phyloP scores from a whole-genome alignment of 1,140 invertebrate genomes.

The Antheraea mylitta region DNA sequence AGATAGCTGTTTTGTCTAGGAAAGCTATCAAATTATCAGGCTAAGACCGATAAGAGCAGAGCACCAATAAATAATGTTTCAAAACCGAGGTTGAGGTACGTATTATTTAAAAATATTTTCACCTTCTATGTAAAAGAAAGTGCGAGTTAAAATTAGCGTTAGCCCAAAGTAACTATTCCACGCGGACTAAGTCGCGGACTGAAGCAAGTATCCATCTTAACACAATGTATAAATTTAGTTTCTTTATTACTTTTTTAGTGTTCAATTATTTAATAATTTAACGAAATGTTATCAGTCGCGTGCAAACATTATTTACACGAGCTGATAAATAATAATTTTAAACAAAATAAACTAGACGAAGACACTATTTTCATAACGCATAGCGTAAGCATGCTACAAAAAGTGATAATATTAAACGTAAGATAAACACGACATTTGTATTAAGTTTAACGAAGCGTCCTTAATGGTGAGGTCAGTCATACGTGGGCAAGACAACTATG shows the following conservation, averaged over 20 bases:
- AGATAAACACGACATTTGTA: slow-evolving; percentile 39
- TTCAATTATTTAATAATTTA: slow-evolving; percentile 2
- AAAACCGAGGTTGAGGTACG: too few species aligned
- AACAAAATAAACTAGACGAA: not conserved
- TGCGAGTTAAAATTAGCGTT: not conserved
- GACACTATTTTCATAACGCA: not conserved
- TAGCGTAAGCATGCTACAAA: slow-evolving; percentile 19
- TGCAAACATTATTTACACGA: slow-evolving; percentile 1
- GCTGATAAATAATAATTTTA: not conserved
- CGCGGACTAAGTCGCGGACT: too few species aligned
- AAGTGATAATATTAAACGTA: slow-evolving; percentile 33
- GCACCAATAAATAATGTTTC: too few species aligned
- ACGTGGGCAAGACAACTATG: slow-evolving; percentile 13
- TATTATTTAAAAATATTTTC: too few species aligned
- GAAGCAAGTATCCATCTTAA: not conserved
- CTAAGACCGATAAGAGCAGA: too few species aligned
- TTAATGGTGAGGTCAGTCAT: slow-evolving; percentile 22
- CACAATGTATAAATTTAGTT: slow-evolving; percentile 8
- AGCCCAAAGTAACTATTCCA: too few species aligned
- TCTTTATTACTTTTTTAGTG: not conserved
- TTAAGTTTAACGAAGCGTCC: slow-evolving; percentile 16
- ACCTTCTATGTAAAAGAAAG: too few species aligned
- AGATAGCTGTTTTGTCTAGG: too few species aligned
- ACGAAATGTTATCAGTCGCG: not conserved
- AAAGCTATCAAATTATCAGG: too few species aligned